A percentile compares a stretch with the other conserved stretches of the same genome.
These are phyloP conservation scores for Salmo trutta DNA, from an alignment of 2,797 vertebrate species.

Conservation along the genomic window DNA sequence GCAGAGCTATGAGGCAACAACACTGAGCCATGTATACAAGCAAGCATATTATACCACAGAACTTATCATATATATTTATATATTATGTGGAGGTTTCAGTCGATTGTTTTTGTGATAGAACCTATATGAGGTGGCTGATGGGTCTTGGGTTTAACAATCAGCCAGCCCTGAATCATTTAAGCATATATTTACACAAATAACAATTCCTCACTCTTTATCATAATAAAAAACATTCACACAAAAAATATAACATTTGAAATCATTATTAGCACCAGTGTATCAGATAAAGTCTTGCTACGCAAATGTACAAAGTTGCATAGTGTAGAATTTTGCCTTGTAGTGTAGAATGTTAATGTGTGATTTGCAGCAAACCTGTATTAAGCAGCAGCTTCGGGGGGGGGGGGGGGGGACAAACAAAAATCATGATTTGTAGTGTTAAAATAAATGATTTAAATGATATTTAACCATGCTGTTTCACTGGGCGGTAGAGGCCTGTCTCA, in stretches of 20 bases:
- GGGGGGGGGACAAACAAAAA: background rate
- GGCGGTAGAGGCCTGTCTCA: slow-evolving; percentile 12
- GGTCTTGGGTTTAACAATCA: slow-evolving; percentile 57
- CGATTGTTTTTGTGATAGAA: slow-evolving; percentile 55
- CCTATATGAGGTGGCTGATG: slow-evolving; percentile 60
- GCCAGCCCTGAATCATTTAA: slow-evolving; percentile 81
- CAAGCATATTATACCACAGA: slow-evolving; percentile 71
- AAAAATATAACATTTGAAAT: slow-evolving; percentile 99
- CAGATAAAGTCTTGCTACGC: slow-evolving; percentile 92
- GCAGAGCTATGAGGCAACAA: slow-evolving; percentile 62
- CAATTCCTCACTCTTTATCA: slow-evolving; percentile 82
- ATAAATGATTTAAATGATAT: slow-evolving; percentile 22
- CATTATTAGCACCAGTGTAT: slow-evolving; percentile 99
- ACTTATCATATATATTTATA: slow-evolving; percentile 58
- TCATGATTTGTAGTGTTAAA: slow-evolving; percentile 25
- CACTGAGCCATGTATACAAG: slow-evolving; percentile 64
- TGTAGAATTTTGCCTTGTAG: slow-evolving; percentile 71
- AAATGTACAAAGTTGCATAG: slow-evolving; percentile 98
- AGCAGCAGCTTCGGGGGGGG: slow-evolving; percentile 55
- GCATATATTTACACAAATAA: slow-evolving; percentile 91
- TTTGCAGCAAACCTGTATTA: slow-evolving; percentile 52
- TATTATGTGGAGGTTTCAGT: slow-evolving; percentile 60
- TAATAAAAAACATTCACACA: slow-evolving; percentile 93
- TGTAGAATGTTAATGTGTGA: slow-evolving; percentile 46
- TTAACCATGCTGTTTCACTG: background rate